Evolutionary conservation across 2,888 invertebrate genomes (phyloP), one percentile per base, ranked within the genome.

Genomic region (Hoplodrina blanda): DNA sequence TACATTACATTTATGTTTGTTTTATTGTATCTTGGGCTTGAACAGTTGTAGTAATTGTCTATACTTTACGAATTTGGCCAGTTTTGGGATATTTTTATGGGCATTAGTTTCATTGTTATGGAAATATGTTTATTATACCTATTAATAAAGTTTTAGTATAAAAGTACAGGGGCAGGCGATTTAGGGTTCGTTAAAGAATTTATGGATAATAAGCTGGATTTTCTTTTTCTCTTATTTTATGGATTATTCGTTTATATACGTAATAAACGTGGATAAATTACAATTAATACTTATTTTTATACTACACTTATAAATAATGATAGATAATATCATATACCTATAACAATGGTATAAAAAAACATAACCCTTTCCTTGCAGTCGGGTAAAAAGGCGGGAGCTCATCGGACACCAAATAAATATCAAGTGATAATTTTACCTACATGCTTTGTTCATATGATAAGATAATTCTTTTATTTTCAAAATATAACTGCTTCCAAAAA

Each of bases 1-100:
- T 57, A 54, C 61, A 61, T 86, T 78, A 76, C 65, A 59, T 74
- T 77, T 76, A 72, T 71, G 62, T 62, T 60, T 70, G 77, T 84
- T 78, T 76, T 67, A 73, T 70, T 73, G 53, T 61, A 62, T 80
- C 83, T 77, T 68, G 17, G 71, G 7, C 41, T 63, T 62, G 56
- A 59, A 60, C 50, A 46, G 55, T 52, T 80, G 75, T 74, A 41
- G 70, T 82, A 80, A 80, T 83, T 80, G 76, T 69, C 64, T 49
- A 60, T 69, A 65, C 60, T 82, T 62, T 62, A 50, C n/a, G 53
- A 8, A 65, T 69, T 76, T 62, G 46, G 49, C 17, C 6, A 19
- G 8, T 49, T 56, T 50, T 5, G 44, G 1, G 19, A 2, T 37
- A 37, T 2, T 11, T 60, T 66, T 54, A 44, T 33, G 25, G 30